Base-by-base conservation (phyloP, 1,140 invertebrate genomes). In the Bombus soroeensis region DNA sequence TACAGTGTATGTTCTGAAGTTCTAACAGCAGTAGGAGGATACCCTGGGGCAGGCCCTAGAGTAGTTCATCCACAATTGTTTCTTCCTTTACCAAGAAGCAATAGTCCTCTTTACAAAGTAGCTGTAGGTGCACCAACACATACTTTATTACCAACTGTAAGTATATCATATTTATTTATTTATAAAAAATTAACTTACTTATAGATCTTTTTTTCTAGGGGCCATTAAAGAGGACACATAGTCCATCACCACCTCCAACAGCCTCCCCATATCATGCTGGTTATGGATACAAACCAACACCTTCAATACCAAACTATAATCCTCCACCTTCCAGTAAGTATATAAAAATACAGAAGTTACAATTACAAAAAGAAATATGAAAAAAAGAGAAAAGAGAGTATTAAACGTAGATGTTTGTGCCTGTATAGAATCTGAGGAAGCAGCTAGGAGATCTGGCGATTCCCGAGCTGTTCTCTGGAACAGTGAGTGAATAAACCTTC, bases 381-480 rank as follows among this genome's bases (percentile, higher is more conserved):
- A n/a, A 34, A 57, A 76, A 22, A 53, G 22, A 9, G 13, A 32
- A 66, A 81, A 80, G 13, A 64, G 39, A 15, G 3, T 57, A 81
- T 84, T 74, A 53, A 87, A 74, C 15, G 32, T 64, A 75, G 62
- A 53, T 75, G n/a, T 81, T 81, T 89, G 34, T 90, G 57, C 83
- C 73, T 88, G 96, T 97, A 90, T 96, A 98, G 97, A 98, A 96
- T 96, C 97, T 94, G 97, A 98, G 94, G 97, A 97, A 94, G 96
- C 96, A 93, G 96, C 97, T 89, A 96, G 97, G 94, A 96, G 96
- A 93, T 96, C 97, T 93, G 97, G 97, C 93, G 97, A 97, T 96
- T 96, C 97, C 90, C 96, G 97, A 93, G 97, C 97, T 88, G 97
- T 98, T 91, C 96, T 97, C 90, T 98, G 97, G 97, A 97, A 97